Conservation (phyloP, 2,113 vertebrate genomes). For the Cyanoramphus novaezelandiae region DNA sequence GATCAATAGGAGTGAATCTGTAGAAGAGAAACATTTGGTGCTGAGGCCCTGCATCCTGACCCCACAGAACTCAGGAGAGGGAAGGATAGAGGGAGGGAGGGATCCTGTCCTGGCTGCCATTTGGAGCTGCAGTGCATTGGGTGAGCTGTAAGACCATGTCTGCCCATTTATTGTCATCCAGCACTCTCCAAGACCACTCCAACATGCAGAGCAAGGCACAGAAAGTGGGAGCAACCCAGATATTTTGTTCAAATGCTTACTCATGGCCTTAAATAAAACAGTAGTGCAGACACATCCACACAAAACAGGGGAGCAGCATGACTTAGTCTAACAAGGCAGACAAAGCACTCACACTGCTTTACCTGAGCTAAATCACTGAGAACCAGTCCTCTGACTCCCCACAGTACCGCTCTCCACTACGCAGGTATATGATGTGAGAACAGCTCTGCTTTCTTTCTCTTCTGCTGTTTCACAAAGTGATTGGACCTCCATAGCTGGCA, state of each 20-base stretch:
- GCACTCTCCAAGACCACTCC: neutral
- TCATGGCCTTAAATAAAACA: neutral
- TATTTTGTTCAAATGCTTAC: neutral
- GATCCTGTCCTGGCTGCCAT: neutral
- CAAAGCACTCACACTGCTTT: rapidly evolving
- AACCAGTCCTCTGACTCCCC: neutral
- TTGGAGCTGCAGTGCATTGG: neutral
- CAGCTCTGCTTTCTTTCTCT: neutral
- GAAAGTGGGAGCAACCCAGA: neutral
- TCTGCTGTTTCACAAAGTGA: neutral
- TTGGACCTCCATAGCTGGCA: neutral
- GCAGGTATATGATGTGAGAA: rapidly evolving
- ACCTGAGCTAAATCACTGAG: neutral
- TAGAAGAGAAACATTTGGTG: neutral
- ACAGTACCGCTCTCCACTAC: rapidly evolving
- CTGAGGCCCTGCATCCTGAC: neutral
- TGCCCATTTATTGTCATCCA: neutral
- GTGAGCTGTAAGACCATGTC: neutral
- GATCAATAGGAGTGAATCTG: neutral
- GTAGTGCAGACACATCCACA: too few relatives aligned
- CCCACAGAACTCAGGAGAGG: neutral
- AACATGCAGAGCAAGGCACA: neutral
- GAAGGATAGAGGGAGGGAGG: neutral
- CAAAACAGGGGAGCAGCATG: neutral
- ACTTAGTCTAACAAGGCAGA: neutral